These are phyloP conservation scores for Shinisaurus crocodilurus DNA, from an alignment of 2,113 vertebrate species.

Conservation along the genomic window DNA sequence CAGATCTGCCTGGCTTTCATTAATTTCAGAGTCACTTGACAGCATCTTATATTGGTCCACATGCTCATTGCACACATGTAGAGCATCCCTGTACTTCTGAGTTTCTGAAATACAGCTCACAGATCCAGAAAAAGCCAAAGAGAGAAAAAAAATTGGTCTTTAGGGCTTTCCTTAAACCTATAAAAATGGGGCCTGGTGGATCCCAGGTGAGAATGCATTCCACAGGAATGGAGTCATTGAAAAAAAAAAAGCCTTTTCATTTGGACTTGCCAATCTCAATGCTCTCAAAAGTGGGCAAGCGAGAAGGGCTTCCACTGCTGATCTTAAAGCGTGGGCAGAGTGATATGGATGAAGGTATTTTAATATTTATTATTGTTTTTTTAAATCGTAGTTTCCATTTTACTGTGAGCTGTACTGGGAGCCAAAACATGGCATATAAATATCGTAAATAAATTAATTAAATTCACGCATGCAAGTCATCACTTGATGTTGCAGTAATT, in stretches of 20 bases:
- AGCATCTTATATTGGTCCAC: rapidly evolving
- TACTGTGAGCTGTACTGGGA: background rate
- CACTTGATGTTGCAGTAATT: background rate
- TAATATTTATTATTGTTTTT: background rate
- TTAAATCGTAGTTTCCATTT: background rate
- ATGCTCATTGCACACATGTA: background rate
- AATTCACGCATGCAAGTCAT: background rate
- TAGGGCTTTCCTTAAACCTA: background rate
- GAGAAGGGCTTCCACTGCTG: background rate
- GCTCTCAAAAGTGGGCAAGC: background rate
- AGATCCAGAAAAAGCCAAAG: background rate
- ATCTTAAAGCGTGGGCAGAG: background rate
- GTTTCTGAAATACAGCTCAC: background rate
- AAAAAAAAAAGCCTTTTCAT: background rate
- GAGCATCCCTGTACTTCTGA: background rate
- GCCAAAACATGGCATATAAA: background rate
- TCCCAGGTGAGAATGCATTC: background rate
- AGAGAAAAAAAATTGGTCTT: background rate
- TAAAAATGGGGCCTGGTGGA: background rate
- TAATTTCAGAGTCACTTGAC: slow-evolving; percentile 71
- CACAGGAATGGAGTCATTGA: background rate
- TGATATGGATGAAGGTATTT: background rate
- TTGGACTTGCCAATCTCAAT: background rate
- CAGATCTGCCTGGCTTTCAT: slow-evolving; percentile 64
- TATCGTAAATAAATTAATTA: no score